Evolutionary conservation across 2,888 invertebrate genomes (phyloP).

Genomic region (Phyllotreta striolata): DNA sequence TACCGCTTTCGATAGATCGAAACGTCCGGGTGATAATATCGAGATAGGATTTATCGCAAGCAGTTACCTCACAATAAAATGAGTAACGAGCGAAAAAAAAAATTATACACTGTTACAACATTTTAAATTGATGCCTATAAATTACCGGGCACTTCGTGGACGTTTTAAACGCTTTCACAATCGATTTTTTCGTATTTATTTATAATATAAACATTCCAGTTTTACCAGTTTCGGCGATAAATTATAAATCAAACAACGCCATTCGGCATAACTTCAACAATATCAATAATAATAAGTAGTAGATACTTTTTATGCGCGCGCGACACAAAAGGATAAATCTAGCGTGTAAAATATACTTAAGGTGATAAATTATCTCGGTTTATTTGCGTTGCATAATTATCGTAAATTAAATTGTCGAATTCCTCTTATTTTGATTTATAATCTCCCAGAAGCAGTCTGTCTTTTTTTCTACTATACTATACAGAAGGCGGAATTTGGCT

Average conservation of each 20-base stretch:
- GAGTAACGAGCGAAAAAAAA: no score
- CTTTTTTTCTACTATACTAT: slow-evolving; percentile 9
- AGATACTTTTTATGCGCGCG: slow-evolving; percentile 22
- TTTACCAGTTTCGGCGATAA: slow-evolving; percentile 11
- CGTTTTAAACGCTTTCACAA: no score
- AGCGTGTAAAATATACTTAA: slow-evolving; percentile 15
- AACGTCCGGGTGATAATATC: no score
- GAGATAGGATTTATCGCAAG: no score
- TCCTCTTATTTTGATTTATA: slow-evolving; percentile 14
- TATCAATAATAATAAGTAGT: slow-evolving; percentile 19
- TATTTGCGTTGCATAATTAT: slow-evolving; percentile 16
- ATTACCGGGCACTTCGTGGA: no score
- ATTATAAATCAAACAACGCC: slow-evolving; percentile 22
- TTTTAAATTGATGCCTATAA: no score
- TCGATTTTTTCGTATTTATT: no score
- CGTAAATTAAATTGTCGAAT: slow-evolving; percentile 20
- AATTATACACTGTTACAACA: no score
- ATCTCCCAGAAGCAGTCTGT: not conserved
- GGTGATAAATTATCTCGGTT: slow-evolving; percentile 13
- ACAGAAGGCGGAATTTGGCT: slow-evolving; percentile 31
- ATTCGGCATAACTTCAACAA: slow-evolving; percentile 21
- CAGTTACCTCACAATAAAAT: no score
- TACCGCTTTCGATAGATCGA: no score
- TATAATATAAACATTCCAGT: slow-evolving; percentile 12
- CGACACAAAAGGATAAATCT: slow-evolving; percentile 17